These are phyloP conservation scores for Glaucomys volans DNA, from an alignment of 2,113 vertebrate genomes.

Conservation along the genomic window DNA sequence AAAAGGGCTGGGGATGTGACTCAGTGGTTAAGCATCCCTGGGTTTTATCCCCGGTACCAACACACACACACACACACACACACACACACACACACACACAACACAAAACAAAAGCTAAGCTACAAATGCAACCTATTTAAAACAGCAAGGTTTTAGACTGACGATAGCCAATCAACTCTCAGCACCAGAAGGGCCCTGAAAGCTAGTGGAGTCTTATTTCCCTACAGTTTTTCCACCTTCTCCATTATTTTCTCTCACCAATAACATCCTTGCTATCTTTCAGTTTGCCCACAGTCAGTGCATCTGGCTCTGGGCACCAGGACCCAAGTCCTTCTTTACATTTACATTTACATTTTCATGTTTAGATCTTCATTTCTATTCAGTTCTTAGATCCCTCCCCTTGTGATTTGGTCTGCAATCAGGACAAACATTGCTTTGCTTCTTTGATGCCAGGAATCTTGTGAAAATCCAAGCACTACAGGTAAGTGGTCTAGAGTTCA, in stretches of 20 bases:
- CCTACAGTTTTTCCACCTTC: neutral
- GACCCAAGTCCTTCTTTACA: neutral
- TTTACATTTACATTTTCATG: conserved; percentile 13
- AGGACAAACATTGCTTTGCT: neutral
- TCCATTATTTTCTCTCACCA: conserved; percentile 22
- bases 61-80: too few species aligned
- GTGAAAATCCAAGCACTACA: neutral
- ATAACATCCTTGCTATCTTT: conserved; percentile 8
- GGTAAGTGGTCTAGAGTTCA: neutral
- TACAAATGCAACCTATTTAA: neutral
- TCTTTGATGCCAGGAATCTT: neutral
- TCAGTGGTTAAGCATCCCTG: too few species aligned
- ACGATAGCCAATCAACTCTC: neutral
- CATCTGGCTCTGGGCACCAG: neutral
- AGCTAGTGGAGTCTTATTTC: conserved; percentile 30
- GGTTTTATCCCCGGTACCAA: too few species aligned
- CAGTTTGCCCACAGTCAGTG: neutral
- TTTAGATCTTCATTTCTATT: conserved; percentile 50
- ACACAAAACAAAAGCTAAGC: neutral
- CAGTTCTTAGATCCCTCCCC: neutral
- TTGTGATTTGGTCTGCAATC: neutral
- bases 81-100: too few species aligned
- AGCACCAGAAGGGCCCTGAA: neutral
- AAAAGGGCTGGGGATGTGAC: too few species aligned
- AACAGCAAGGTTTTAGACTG: neutral